Evolutionary conservation across 2,888 invertebrate genomes (phyloP).

Genomic region (Phortica magna): DNA sequence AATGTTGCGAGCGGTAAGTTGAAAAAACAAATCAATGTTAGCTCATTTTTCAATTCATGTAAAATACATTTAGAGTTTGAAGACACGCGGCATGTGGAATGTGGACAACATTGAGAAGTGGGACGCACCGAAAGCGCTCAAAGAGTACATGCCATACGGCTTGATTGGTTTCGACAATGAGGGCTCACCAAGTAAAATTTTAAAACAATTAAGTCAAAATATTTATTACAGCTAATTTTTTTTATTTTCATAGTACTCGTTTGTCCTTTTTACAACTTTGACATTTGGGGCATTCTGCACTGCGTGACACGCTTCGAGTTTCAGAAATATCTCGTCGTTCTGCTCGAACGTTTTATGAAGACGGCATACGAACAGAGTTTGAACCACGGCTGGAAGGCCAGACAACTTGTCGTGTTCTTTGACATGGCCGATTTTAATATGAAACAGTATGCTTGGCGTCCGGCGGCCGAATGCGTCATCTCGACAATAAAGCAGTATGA

Average conservation of each 20-base stretch:
- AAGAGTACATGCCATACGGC: constrained; percentile 88
- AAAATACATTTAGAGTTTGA: constrained; percentile 61
- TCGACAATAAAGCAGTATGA: constrained; percentile 91
- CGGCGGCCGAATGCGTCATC: constrained; percentile 86
- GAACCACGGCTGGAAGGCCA: constrained; percentile 82
- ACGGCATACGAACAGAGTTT: constrained; percentile 82
- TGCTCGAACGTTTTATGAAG: constrained; percentile 83
- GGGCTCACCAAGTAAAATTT: constrained; percentile 82
- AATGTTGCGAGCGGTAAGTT: constrained; percentile 91
- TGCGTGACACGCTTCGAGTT: constrained; percentile 85
- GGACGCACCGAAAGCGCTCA: constrained; percentile 85
- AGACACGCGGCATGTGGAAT: constrained; percentile 81
- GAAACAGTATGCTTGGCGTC: constrained; percentile 91
- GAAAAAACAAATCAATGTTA: not conserved
- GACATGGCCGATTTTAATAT: constrained; percentile 89
- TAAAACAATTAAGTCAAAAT: not conserved
- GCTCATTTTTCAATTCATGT: constrained; percentile 23
- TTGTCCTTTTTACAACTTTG: constrained; percentile 88
- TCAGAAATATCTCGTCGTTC: constrained; percentile 83
- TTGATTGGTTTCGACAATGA: constrained; percentile 89
- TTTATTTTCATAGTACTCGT: constrained; percentile 82
- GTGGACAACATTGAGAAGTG: constrained; percentile 84
- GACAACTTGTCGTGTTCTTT: constrained; percentile 85
- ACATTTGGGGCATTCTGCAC: constrained; percentile 89
- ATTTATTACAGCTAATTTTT: not conserved